Evolutionary conservation across 2,888 invertebrate genomes (phyloP).

Genomic region (Pseudoips prasinana): DNA sequence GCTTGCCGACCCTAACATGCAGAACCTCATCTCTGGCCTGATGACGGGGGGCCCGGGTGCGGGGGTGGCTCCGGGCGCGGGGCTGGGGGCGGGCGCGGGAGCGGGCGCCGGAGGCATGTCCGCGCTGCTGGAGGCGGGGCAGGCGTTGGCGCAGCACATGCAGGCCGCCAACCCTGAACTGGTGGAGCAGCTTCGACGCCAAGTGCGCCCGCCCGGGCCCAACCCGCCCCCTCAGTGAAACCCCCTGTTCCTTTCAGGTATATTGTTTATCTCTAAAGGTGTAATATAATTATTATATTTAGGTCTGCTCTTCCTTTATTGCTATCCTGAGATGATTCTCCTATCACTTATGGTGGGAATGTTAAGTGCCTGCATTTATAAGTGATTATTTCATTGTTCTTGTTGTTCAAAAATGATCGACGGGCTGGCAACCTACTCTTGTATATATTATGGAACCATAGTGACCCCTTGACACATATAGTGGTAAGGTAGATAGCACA

Average conservation of each 20-base stretch:
- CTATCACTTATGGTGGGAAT: too few species aligned
- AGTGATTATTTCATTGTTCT: too few species aligned
- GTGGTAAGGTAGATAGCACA: too few species aligned
- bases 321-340: too few species aligned
- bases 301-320: too few species aligned
- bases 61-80: constrained; percentile 24
- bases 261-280: too few species aligned
- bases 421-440: too few species aligned
- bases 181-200: constrained; percentile 89
- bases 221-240: constrained; percentile 49
- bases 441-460: too few species aligned
- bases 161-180: constrained; percentile 91
- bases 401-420: too few species aligned
- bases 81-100: constrained; percentile 84
- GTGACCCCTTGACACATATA: too few species aligned
- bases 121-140: constrained; percentile 84
- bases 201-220: constrained; percentile 70
- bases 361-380: too few species aligned
- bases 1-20: constrained; percentile 92
- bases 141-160: constrained; percentile 91
- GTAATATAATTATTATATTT: background rate
- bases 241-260: too few species aligned
- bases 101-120: constrained; percentile 57
- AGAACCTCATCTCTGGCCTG: constrained; percentile 86
- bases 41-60: constrained; percentile 63